These are phyloP conservation scores for Hyperopisus bebe DNA, from an alignment of 2,113 vertebrate genomes.

Conservation along the genomic window DNA sequence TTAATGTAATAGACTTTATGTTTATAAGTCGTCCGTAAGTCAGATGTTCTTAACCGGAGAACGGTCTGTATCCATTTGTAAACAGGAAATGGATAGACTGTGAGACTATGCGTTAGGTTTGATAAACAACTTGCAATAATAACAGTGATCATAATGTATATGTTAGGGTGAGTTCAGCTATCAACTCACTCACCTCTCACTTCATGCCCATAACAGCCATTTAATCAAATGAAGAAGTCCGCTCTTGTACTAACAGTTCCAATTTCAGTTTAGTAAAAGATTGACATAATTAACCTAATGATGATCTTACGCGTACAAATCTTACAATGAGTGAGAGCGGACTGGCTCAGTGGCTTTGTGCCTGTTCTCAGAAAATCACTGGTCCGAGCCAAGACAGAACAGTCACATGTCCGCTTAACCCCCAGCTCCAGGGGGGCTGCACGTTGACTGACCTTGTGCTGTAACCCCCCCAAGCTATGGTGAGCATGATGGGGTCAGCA, in stretches of 20 bases:
- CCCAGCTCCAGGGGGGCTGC: no score
- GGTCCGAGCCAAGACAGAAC: background rate
- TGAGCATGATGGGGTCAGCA: background rate
- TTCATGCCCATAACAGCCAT: background rate
- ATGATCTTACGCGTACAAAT: background rate
- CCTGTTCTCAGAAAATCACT: background rate
- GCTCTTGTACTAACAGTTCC: background rate
- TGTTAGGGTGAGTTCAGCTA: background rate
- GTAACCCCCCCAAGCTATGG: background rate
- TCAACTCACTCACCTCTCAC: background rate
- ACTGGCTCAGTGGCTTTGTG: background rate
- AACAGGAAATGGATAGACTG: background rate
- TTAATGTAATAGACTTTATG: no score
- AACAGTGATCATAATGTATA: background rate
- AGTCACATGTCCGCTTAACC: background rate
- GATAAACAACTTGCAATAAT: background rate
- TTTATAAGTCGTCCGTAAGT: no score
- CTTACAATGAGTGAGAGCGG: background rate
- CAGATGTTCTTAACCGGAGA: no score
- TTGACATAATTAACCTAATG: background rate
- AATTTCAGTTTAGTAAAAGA: background rate
- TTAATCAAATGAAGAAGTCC: background rate
- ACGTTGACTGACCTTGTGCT: background rate
- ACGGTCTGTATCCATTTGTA: background rate
- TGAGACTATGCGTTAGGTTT: background rate